Evolutionary conservation across 2,113 vertebrate genomes (phyloP).

Genomic region (Albula glossodonta): DNA sequence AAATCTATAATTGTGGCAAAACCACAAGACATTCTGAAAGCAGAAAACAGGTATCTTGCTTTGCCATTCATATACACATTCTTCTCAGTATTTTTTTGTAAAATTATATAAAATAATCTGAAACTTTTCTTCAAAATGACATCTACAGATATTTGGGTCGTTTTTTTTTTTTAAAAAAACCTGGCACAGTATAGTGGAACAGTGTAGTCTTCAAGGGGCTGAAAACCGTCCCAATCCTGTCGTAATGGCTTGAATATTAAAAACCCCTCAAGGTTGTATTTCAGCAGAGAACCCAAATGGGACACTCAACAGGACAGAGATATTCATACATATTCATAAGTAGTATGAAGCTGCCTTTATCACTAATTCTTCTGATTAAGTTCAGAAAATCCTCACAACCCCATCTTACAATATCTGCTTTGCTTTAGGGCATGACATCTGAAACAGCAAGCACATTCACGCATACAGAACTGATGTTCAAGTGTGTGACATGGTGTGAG

Average conservation of each 20-base stretch:
- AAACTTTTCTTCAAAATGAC: conserved; percentile 31
- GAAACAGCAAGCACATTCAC: conserved; percentile 20
- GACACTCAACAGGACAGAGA: conserved; percentile 49
- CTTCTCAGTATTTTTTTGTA: too few relatives aligned
- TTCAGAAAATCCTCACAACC: conserved; percentile 43
- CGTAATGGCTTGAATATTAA: conserved; percentile 59
- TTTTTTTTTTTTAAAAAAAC: too few relatives aligned
- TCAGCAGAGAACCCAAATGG: conserved; percentile 5
- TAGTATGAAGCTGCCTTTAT: conserved; percentile 60
- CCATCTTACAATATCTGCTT: conserved; percentile 44
- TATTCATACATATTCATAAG: conserved; percentile 70
- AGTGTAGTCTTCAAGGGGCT: conserved; percentile 57
- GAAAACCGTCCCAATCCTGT: conserved; percentile 62
- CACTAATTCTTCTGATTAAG: conserved; percentile 53
- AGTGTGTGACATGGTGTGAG: too few relatives aligned
- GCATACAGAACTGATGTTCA: conserved; percentile 27
- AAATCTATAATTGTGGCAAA: background rate
- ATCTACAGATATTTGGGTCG: too few relatives aligned
- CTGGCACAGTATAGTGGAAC: conserved; percentile 12
- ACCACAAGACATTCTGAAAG: background rate
- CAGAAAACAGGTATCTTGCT: background rate
- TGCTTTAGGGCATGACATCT: conserved; percentile 53
- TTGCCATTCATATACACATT: background rate
- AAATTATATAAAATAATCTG: background rate
- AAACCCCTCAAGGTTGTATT: conserved; percentile 58